These are phyloP conservation scores for Celastrina argiolus DNA, from an alignment of 2,888 invertebrate genomes.

Conservation along the genomic window DNA sequence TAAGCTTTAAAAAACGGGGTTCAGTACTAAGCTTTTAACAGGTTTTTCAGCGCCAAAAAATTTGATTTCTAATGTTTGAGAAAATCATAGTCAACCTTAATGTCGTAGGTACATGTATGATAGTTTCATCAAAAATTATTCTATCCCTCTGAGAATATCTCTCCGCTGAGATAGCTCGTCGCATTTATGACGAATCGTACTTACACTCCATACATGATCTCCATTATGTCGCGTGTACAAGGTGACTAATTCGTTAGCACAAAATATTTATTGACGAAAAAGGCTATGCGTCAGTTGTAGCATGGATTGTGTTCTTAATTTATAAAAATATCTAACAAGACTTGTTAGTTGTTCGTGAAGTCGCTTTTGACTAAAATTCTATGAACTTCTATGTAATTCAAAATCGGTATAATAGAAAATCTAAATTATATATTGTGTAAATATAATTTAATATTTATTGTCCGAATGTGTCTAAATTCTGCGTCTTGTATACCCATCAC, in stretches of 20 bases:
- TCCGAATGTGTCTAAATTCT: no score
- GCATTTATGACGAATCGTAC: conserved; percentile 11
- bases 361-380: no score
- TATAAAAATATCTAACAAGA: background rate
- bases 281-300: background rate
- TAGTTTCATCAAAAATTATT: background rate
- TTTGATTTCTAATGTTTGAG: no score
- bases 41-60: background rate
- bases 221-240: background rate
- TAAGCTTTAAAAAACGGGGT: background rate
- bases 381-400: no score
- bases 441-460: no score
- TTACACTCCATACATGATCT: conserved; percentile 19
- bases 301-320: background rate
- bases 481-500: background rate
- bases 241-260: background rate
- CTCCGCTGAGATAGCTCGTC: background rate
- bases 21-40: background rate
- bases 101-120: no score
- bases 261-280: background rate
- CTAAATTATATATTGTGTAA: no score
- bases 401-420: no score
- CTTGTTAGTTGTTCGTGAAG: background rate
- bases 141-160: background rate
- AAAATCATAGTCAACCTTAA: no score